Evolutionary conservation across 2,113 vertebrate genomes (phyloP).

Genomic region (Dryoscopus gambensis): DNA sequence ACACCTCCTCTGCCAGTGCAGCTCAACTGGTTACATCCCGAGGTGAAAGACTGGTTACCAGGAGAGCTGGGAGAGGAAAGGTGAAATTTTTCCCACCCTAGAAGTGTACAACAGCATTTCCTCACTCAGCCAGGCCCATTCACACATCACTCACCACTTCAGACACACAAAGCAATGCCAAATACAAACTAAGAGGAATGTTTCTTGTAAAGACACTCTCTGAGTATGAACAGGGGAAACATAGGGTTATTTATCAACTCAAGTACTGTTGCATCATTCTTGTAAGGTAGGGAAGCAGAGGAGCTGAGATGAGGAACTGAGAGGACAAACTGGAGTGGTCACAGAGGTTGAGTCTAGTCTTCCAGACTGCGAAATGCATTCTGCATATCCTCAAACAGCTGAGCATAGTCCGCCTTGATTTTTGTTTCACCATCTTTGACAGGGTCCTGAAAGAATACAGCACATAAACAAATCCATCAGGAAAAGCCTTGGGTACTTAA

Average conservation of each 20-base stretch:
- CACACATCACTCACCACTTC: constrained; percentile 47
- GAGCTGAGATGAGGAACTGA: constrained; percentile 71
- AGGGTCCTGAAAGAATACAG: constrained; percentile 81
- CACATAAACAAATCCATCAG: neutral
- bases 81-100: constrained; percentile 6
- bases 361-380: constrained; percentile 95
- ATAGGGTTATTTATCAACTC: constrained; percentile 60
- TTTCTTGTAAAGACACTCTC: constrained; percentile 66
- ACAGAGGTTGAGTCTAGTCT: constrained; percentile 75
- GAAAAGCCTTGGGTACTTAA: neutral
- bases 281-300: constrained; percentile 66
- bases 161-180: constrained; percentile 26
- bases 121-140: constrained; percentile 25
- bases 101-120: constrained; percentile 58
- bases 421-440: constrained; percentile 93
- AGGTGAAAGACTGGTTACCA: neutral
- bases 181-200: constrained; percentile 74
- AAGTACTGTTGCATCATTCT: constrained; percentile 68
- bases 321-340: constrained; percentile 52
- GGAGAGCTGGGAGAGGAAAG: constrained; percentile 2
- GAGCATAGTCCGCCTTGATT: constrained; percentile 91
- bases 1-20: constrained; percentile 8
- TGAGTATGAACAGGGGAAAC: constrained; percentile 55
- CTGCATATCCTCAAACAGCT: constrained; percentile 97
- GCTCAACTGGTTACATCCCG: neutral